These are phyloP conservation scores for Temnothorax unifasciatus DNA, from an alignment of 2,888 invertebrate species.

Conservation along the genomic window DNA sequence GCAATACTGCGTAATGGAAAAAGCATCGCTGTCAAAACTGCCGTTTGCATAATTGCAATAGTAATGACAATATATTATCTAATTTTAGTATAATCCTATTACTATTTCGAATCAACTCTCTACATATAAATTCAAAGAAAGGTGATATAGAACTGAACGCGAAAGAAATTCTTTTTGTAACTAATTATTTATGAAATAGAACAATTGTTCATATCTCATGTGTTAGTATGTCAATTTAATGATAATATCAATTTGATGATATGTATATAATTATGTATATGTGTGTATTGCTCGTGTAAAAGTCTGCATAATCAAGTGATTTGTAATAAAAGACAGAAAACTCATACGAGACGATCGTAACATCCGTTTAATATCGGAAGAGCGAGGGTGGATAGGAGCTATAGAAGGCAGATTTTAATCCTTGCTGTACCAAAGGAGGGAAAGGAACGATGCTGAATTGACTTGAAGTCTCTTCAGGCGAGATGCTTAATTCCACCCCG, in stretches of 20 bases:
- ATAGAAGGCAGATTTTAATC: conserved; percentile 86
- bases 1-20: conserved; percentile 41
- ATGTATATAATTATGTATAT: background rate
- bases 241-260: background rate
- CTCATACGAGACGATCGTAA: conserved; percentile 70
- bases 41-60: conserved; percentile 18
- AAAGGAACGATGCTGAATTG: conserved; percentile 83
- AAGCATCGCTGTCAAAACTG: conserved; percentile 33
- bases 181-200: background rate
- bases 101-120: background rate
- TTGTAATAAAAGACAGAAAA: background rate
- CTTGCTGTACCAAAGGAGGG: conserved; percentile 82
- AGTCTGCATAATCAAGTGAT: background rate
- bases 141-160: background rate
- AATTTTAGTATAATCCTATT: background rate
- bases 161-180: background rate
- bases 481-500: conserved; percentile 85
- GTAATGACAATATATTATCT: background rate
- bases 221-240: too few species aligned
- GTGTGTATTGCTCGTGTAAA: background rate
- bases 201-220: background rate
- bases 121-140: background rate
- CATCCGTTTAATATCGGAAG: conserved; percentile 82
- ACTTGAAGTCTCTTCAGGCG: conserved; percentile 86
- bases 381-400: conserved; percentile 73